Percentiles rank a stretch among this genome's conserved stretches.
Conservation (phyloP, 2,797 vertebrate species). For the Serranus cabrilla region DNA sequence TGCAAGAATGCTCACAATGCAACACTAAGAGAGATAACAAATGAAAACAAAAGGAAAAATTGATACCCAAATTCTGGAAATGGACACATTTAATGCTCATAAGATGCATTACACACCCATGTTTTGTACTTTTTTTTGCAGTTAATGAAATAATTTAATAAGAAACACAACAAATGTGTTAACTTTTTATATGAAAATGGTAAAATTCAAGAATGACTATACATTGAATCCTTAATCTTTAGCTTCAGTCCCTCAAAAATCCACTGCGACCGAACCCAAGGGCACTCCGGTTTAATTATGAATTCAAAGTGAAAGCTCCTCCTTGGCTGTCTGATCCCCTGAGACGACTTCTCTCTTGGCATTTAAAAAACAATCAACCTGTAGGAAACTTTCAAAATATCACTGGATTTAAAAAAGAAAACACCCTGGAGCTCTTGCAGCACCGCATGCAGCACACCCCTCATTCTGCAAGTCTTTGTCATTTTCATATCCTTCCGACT, state of each 20-base stretch:
- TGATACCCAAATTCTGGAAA: too few relatives aligned
- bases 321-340: constrained; percentile 28
- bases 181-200: background rate
- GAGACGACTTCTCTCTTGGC: constrained; percentile 57
- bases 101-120: background rate
- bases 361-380: constrained; percentile 71
- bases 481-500: constrained; percentile 45
- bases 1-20: background rate
- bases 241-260: background rate
- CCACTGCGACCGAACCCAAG: background rate
- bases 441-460: constrained; percentile 2
- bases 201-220: background rate
- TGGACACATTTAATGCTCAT: too few relatives aligned
- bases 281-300: constrained; percentile 29
- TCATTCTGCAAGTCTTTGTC: constrained; percentile 41
- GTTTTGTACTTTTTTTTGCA: background rate
- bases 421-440: constrained; percentile 30
- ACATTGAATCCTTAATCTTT: background rate
- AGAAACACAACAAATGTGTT: too few relatives aligned
- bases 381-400: constrained; percentile 67
- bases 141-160: background rate
- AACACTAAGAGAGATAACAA: too few relatives aligned
- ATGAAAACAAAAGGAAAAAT: too few relatives aligned
- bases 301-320: constrained; percentile 45
- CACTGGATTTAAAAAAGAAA: constrained; percentile 51